Evolutionary conservation across 2,113 vertebrate species (phyloP), one percentile per base, ranked within the genome.

Genomic region (Empidonax traillii): DNA sequence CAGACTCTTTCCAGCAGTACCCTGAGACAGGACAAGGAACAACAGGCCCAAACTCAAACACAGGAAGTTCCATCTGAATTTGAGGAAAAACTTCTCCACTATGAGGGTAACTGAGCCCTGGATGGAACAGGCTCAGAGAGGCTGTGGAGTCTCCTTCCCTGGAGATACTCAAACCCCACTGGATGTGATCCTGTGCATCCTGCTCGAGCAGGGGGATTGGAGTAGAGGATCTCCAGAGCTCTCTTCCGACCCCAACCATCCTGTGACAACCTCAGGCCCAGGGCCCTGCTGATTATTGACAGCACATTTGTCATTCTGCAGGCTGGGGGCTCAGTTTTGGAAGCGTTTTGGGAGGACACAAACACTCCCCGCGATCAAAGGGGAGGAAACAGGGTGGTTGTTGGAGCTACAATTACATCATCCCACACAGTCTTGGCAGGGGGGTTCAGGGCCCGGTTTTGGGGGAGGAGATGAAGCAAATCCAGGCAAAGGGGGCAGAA

Each of bases 401-500:
- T 41, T 90, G 79, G 35, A 62, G 44, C 58, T 69, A 59, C n/a
- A 72, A 28, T 49, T 33, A 33, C 71, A 85, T 35, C 85, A 78
- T 22, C 82, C 72, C 66, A 3, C 22, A 15, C 25, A 28, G 56
- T 78, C 80, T 23, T 8, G 80, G 77, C 76, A 47, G 80, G 62
- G 58, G 2, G 31, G 55, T n/a, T 41, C 66, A 2, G 4, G 49
- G 68, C 31, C 5, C 16, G 0, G n/a, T 22, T 79, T 51, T 43
- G 59, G 5, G 21, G 37, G 23, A 63, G 69, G 66, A 87, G 75
- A 68, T 41, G 25, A 85, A 85, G 85, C 51, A 44, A 25, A 9
- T 0, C 0, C 10, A 41, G 14, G 31, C 0, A 2, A 44, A 77
- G 66, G 56, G 47, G 56, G 15, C 21, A 55, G 46, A 56, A 25